Evolutionary conservation across 2,888 invertebrate genomes (phyloP), one percentile per base, ranked within the genome.

Genomic region (Tuta absoluta): DNA sequence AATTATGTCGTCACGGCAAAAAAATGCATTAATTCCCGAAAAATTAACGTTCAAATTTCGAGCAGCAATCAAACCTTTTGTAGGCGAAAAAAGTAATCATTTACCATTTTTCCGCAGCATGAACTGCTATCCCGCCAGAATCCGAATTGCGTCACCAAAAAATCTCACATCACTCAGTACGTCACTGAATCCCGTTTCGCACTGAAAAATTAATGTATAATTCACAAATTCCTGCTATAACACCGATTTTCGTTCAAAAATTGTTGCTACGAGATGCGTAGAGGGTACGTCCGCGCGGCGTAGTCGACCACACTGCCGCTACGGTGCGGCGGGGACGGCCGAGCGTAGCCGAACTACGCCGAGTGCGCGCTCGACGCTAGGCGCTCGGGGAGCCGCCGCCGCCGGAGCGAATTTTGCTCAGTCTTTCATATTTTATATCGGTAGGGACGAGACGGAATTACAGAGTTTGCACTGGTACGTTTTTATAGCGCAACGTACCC

Each of bases 351-450:
- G 89, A 88, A 66, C 5, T 0, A 11, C 23, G 28, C 71, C 71
- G 71, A 72, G 66, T 69, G 67, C 61, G 73, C 73, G 79, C 79
- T 81, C 74, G 79, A 81, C 81, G 78, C 72, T 10, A 33, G 33
- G 33, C 33, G 33, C 33, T 33, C 33, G 33, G 33, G 33, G 33
- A 33, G 33, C 33, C 33, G 33, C 33, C 10, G 33, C 33, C 33
- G 75, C 78, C 76, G 76, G 79, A 74, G 82, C 78, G 83, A 86
- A 86, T 85, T 89, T 84, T 75, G 89, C 86, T 82, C 89, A 84
- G 87, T 86, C 88, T 89, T 91, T 91, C 91, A 91, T 90, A 91
- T 91, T 91, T 91, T 90, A 91, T 90, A 90, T 86, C 85, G 87
- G 84, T 82, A 74, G 86, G 86, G 84, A 82, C 82, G 82, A 74